Conservation (phyloP, 2,797 vertebrate species). For the Centropyge bicolor region DNA sequence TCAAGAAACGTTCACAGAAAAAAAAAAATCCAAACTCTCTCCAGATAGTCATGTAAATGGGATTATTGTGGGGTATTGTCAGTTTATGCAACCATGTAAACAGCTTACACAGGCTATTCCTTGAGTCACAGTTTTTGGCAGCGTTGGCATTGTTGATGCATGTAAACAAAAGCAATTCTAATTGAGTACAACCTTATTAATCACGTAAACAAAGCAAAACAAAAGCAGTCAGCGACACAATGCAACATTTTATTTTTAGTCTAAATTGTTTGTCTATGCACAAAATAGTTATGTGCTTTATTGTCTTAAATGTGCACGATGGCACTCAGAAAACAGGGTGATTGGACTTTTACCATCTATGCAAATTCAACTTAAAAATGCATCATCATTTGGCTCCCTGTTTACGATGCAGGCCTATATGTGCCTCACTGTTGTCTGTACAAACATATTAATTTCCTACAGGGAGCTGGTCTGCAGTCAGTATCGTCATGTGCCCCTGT, state of each 20-base stretch:
- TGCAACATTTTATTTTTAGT: not conserved
- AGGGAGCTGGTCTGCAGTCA: not conserved
- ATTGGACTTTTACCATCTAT: not conserved
- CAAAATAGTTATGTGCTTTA: not conserved
- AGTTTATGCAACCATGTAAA: conserved; percentile 17
- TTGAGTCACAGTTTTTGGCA: conserved; percentile 26
- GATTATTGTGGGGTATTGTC: conserved; percentile 21
- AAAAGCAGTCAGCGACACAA: not conserved
- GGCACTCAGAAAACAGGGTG: too few relatives aligned
- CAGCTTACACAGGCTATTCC: not conserved
- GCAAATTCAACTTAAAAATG: not conserved
- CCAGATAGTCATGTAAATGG: not conserved
- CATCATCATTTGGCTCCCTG: not conserved
- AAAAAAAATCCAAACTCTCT: not conserved
- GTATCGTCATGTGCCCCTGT: not conserved
- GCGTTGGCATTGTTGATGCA: not conserved
- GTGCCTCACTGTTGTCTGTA: not conserved
- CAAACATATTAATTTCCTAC: conserved; percentile 10
- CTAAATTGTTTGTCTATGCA: not conserved
- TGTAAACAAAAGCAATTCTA: conserved; percentile 19
- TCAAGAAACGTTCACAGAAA: not conserved
- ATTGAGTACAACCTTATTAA: not conserved
- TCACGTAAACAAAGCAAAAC: not conserved
- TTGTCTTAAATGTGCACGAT: not conserved
- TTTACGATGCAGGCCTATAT: conserved; percentile 6